Percentiles rank a stretch among this genome's conserved stretches.
phyloP scores from a whole-genome alignment of 2,113 vertebrate genomes.

The Cephalopterus ornatus region DNA sequence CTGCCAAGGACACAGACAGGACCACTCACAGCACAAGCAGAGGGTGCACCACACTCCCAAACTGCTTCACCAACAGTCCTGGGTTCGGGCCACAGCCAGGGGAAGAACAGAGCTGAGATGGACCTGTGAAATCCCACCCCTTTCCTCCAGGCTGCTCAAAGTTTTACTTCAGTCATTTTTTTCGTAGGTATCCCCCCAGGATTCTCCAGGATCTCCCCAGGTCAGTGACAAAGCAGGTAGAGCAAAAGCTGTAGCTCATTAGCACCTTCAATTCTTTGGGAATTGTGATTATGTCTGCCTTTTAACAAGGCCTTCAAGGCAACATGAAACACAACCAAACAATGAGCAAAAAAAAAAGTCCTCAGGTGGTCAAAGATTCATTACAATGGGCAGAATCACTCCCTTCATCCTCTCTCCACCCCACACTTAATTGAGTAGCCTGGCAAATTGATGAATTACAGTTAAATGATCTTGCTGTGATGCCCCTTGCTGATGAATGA shows the following conservation, averaged over 20 bases:
- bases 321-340: background rate
- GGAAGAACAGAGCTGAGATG: background rate
- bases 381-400: background rate
- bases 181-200: background rate
- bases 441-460: slow-evolving; percentile 40
- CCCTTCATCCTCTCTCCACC: background rate
- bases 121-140: background rate
- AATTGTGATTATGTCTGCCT: background rate
- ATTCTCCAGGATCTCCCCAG: background rate
- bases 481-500: slow-evolving; percentile 24
- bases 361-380: background rate
- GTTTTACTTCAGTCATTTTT: background rate
- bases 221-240: background rate
- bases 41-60: background rate
- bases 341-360: background rate
- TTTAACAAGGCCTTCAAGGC: background rate
- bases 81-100: accelerated
- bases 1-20: background rate
- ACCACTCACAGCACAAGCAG: background rate
- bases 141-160: background rate
- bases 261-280: background rate
- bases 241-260: background rate
- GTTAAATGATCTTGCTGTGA: slow-evolving; percentile 27
- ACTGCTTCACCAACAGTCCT: background rate
- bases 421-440: background rate